These are phyloP conservation scores for Andrena bucephala DNA, from an alignment of 2,888 invertebrate species.

Conservation along the genomic window DNA sequence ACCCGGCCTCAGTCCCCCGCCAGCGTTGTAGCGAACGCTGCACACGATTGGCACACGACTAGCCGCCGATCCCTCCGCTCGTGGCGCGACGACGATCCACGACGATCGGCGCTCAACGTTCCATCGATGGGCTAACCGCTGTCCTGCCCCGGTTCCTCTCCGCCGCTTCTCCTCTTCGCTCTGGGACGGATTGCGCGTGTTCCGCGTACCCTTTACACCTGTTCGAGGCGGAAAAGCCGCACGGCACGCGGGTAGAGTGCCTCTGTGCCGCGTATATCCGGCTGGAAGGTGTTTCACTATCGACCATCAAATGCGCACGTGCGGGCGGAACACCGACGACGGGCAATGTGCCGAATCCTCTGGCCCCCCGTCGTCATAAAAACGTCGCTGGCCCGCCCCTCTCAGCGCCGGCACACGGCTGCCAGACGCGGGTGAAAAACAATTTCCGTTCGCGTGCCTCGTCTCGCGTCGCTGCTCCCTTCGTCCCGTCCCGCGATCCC, in stretches of 20 bases:
- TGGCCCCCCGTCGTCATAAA: conserved; percentile 36
- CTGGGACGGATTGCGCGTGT: conserved; percentile 63
- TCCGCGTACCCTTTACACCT: conserved; percentile 21
- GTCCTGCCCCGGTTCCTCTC: background rate
- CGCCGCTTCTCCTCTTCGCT: conserved; percentile 2
- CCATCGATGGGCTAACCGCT: background rate
- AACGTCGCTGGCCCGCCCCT: background rate
- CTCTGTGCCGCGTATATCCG: conserved; percentile 36
- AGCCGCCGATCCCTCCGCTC: conserved; percentile 22
- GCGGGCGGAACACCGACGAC: conserved; percentile 33
- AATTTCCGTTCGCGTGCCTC: conserved; percentile 27
- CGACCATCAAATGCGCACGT: conserved; percentile 63
- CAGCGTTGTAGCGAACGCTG: conserved; percentile 7
- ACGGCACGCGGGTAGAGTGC: conserved; percentile 14
- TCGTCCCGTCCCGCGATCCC: conserved; percentile 28
- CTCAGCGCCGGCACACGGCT: conserved; percentile 28
- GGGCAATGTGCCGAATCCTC: conserved; percentile 60
- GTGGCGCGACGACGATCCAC: background rate
- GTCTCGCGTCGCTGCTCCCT: conserved; percentile 30
- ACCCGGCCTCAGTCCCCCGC: background rate
- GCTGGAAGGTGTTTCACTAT: conserved; percentile 52
- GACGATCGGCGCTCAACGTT: conserved; percentile 20
- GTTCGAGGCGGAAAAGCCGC: conserved; percentile 8
- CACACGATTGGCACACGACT: conserved; percentile 45
- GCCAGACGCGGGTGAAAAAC: conserved; percentile 26